phyloP scores from a whole-genome alignment of 2,888 invertebrate species.

The Ypsolopha sequella region DNA sequence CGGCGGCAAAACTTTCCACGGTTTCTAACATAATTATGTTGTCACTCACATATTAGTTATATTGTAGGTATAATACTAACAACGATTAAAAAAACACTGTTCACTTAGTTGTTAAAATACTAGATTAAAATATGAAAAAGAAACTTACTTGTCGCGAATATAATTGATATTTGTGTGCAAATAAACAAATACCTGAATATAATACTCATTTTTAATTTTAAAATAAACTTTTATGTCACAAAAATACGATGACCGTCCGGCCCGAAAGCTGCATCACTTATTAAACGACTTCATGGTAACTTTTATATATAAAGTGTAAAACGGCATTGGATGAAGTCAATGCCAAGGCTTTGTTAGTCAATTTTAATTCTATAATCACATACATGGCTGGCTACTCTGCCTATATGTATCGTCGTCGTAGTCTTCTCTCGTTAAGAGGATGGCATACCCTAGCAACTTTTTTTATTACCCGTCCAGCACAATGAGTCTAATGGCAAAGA shows the following conservation, averaged over 20 bases:
- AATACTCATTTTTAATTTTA: slow-evolving; percentile 21
- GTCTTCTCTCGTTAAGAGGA: too few relatives aligned
- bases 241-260: slow-evolving; percentile 9
- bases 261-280: slow-evolving; percentile 22
- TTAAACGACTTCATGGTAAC: slow-evolving; percentile 14
- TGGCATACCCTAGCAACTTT: too few relatives aligned
- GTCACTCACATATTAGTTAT: too few relatives aligned
- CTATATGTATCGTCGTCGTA: neutral
- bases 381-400: neutral
- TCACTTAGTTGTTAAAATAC: neutral
- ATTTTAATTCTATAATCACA: neutral
- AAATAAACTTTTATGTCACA: neutral
- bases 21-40: too few relatives aligned
- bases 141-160: slow-evolving; percentile 28
- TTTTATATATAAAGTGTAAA: slow-evolving; percentile 25
- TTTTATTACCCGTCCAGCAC: too few relatives aligned
- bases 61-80: too few relatives aligned
- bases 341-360: slow-evolving; percentile 10
- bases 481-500: too few relatives aligned
- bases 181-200: slow-evolving; percentile 18
- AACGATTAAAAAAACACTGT: neutral
- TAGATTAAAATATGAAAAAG: slow-evolving; percentile 4
- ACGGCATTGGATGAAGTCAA: slow-evolving; percentile 17
- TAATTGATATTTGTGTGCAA: slow-evolving; percentile 18
- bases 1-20: too few relatives aligned